Evolutionary conservation across 1,140 invertebrate species (phyloP), one percentile per base, ranked within the genome.

Genomic region (Caerostris extrusa): DNA sequence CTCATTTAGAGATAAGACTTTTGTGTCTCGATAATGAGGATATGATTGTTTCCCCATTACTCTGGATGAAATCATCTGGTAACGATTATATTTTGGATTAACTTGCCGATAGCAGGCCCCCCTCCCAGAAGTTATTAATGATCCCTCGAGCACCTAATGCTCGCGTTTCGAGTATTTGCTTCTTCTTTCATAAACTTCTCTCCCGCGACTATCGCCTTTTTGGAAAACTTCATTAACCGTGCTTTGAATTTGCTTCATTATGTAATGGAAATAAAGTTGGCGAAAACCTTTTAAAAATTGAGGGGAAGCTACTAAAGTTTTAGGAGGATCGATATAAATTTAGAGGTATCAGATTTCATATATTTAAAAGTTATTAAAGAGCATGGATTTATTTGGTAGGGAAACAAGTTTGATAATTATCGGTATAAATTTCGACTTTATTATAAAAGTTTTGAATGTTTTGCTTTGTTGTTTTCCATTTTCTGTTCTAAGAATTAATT

Each of bases 31-130:
- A 91, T 91, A 91, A 91, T 82, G 90, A 91, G 90, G 7, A 82
- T 82, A 60, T 82, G 89, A 91, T 91, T 91, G 90, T 91, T 91
- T 83, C 57, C 71, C 90, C 90, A 91, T 91, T 91, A 91, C 56
- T 91, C 53, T 19, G 69, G 90, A 55, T 91, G 90, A 91, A 91
- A 91, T 91, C 90, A 91, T 91, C 90, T 91, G 89, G 90, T 64
- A 91, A 91, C 90, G 90, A 91, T 91, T 91, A 90, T 77, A 90
- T 50, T 91, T 71, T 50, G 89, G 77, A 91, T 91, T 91, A 91
- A 91, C 71, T 91, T 91, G 90, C 90, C 90, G 90, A 91, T 91
- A 91, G 77, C 90, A 83, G 19, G 3, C 71, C 56, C n/a, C n/a
- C n/a, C 19, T 69, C 64, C 12, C 67, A 50, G 57, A 50, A n/a